phyloP scores from a whole-genome alignment of 2,888 invertebrate genomes.

The Vannuccia rotundouncinata region DNA sequence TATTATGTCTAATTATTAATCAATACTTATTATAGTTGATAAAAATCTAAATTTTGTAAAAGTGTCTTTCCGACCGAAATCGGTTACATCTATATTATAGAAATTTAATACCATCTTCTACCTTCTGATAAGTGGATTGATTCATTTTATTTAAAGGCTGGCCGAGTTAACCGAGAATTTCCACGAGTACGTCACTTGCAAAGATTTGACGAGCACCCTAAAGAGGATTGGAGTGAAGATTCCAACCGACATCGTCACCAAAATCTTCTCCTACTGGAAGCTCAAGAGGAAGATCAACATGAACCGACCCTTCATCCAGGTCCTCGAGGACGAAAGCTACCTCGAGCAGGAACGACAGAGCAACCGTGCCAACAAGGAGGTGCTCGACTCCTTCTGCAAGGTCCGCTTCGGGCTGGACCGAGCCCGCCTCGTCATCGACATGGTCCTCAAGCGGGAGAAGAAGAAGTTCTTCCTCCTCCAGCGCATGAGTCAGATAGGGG shows the following conservation, averaged over 20 bases:
- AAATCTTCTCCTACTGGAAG: conserved; percentile 39
- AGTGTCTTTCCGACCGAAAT: not conserved
- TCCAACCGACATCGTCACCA: conserved; percentile 20
- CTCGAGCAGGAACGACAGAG: not conserved
- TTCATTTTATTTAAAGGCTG: not conserved
- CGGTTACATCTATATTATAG: not conserved
- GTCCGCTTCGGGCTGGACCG: conserved; percentile 33
- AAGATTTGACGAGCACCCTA: not conserved
- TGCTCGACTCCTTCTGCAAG: conserved; percentile 24
- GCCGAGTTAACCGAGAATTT: not conserved
- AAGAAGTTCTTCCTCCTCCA: conserved; percentile 13
- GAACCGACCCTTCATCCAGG: conserved; percentile 37
- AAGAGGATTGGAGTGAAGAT: not conserved
- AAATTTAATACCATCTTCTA: not conserved
- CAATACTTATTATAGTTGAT: too few relatives aligned
- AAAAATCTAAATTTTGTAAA: not conserved
- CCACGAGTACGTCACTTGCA: not conserved
- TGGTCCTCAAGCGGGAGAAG: conserved; percentile 29
- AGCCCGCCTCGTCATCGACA: conserved; percentile 30
- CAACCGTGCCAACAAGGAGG: not conserved
- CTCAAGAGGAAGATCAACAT: conserved; percentile 37
- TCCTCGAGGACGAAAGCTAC: not conserved
- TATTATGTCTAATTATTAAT: not conserved
- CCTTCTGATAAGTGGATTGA: not conserved
- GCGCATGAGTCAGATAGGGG: not conserved